phyloP scores from a whole-genome alignment of 2,113 vertebrate species.

The Mirounga angustirostris region DNA sequence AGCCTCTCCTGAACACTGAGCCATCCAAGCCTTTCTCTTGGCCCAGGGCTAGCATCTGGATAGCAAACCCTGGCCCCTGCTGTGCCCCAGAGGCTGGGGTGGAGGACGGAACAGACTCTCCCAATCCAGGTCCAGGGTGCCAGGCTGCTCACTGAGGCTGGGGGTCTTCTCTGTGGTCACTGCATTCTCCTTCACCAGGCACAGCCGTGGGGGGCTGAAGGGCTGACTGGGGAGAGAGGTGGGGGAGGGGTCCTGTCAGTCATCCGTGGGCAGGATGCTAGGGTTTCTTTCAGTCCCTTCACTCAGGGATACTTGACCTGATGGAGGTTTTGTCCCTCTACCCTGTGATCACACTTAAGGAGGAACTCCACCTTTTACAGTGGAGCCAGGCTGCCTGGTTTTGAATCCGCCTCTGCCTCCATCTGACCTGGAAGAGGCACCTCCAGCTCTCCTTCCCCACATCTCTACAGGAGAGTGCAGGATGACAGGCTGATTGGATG shows the following conservation, averaged over 20 bases:
- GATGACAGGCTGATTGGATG: accelerated
- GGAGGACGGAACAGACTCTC: no score
- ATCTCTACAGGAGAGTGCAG: neutral
- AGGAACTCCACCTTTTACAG: neutral
- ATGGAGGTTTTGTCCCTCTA: neutral
- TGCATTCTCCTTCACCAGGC: neutral
- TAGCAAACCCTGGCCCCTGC: no score
- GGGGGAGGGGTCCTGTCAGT: neutral
- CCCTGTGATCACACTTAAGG: neutral
- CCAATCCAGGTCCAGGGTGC: neutral
- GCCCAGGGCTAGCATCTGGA: neutral
- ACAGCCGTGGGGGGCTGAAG: neutral
- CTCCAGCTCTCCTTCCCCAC: neutral
- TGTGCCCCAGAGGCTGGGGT: neutral
- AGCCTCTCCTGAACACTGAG: neutral
- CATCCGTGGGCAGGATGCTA: neutral
- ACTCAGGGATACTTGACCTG: neutral
- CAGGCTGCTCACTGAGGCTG: neutral
- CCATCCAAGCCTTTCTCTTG: neutral
- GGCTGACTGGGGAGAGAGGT: neutral
- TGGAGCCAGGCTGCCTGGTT: neutral
- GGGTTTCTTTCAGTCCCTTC: no score
- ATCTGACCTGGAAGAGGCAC: neutral
- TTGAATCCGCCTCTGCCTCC: neutral
- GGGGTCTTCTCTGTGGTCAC: neutral